Percentiles rank a stretch among this genome's conserved stretches.
phyloP scores from a whole-genome alignment of 2,797 vertebrate genomes.

The Pseudomugil gertrudae region DNA sequence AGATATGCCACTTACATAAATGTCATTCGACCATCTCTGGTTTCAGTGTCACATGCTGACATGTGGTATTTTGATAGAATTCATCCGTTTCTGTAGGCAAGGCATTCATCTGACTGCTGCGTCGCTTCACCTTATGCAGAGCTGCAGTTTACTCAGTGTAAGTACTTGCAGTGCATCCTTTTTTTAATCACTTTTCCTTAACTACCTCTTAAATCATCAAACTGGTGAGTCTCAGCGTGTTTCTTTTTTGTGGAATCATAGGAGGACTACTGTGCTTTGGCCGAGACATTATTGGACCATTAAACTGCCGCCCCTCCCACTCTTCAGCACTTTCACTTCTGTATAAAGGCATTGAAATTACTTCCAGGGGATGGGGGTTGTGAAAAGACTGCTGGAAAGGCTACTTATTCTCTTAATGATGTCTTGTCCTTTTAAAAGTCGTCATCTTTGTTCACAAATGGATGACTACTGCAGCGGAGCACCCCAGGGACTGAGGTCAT shows the following conservation, averaged over 20 bases:
- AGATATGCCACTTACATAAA: conserved; percentile 66
- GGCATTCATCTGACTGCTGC: conserved; percentile 10
- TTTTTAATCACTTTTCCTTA: conserved; percentile 55
- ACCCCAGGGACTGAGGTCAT: conserved; percentile 81
- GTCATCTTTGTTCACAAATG: conserved; percentile 83
- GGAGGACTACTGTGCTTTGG: conserved; percentile 77
- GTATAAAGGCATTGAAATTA: conserved; percentile 84
- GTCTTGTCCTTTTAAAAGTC: conserved; percentile 85
- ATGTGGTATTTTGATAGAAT: conserved; percentile 68
- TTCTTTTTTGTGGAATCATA: conserved; percentile 72
- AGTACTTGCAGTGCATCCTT: conserved; percentile 34
- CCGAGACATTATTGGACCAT: conserved; percentile 83
- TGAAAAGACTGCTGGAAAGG: conserved; percentile 81
- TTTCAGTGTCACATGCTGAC: conserved; percentile 59
- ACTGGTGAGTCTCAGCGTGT: conserved; percentile 59
- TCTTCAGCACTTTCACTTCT: conserved; percentile 81
- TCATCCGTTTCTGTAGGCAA: conserved; percentile 31
- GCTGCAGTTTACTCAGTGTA: conserved; percentile 32
- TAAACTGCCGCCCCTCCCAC: conserved; percentile 79
- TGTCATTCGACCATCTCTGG: conserved; percentile 63
- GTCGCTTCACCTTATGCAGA: conserved; percentile 24
- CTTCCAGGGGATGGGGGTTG: conserved; percentile 72
- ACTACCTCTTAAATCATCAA: conserved; percentile 73
- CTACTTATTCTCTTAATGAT: conserved; percentile 86
- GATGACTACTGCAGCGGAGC: conserved; percentile 73